These are phyloP conservation scores for Pseudachorutes palmiensis DNA, from an alignment of 1,140 invertebrate species.

Conservation along the genomic window DNA sequence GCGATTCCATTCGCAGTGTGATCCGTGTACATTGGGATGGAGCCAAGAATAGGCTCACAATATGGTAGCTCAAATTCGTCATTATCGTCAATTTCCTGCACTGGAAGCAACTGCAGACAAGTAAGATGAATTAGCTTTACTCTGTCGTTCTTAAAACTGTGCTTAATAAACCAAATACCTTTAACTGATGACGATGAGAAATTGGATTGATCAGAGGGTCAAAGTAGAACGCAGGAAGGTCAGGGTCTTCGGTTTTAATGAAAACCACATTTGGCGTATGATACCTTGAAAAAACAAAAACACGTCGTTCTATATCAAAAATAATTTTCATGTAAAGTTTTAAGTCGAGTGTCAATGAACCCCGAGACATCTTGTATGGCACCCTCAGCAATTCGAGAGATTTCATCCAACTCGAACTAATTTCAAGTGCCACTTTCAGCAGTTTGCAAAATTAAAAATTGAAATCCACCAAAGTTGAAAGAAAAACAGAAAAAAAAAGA, in stretches of 20 bases:
- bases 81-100: constrained; percentile 74
- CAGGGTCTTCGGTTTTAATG: constrained; percentile 99
- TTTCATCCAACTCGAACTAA: not conserved
- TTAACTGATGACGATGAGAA: constrained; percentile 84
- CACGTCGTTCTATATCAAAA: not conserved
- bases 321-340: not conserved
- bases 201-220: constrained; percentile 99
- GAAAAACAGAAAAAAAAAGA: constrained; percentile 4
- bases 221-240: constrained; percentile 98
- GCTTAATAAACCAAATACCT: too few relatives aligned
- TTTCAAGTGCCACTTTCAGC: constrained; percentile 16
- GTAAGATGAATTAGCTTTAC: too few relatives aligned
- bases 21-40: constrained; percentile 93
- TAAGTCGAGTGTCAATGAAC: not conserved
- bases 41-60: constrained; percentile 84
- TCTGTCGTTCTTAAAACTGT: too few relatives aligned
- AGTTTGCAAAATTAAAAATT: too few relatives aligned
- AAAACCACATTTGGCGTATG: constrained; percentile 98
- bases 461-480: too few relatives aligned
- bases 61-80: constrained; percentile 88
- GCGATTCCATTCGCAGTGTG: constrained; percentile 99
- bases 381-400: not conserved
- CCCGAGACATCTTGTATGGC: not conserved
- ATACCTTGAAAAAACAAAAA: constrained; percentile 60
- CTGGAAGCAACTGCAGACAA: constrained; percentile 19